Percentiles rank a stretch among this genome's conserved stretches.
Evolutionary conservation across 2,797 vertebrate species (phyloP).

Genomic region (Taeniopygia guttata): DNA sequence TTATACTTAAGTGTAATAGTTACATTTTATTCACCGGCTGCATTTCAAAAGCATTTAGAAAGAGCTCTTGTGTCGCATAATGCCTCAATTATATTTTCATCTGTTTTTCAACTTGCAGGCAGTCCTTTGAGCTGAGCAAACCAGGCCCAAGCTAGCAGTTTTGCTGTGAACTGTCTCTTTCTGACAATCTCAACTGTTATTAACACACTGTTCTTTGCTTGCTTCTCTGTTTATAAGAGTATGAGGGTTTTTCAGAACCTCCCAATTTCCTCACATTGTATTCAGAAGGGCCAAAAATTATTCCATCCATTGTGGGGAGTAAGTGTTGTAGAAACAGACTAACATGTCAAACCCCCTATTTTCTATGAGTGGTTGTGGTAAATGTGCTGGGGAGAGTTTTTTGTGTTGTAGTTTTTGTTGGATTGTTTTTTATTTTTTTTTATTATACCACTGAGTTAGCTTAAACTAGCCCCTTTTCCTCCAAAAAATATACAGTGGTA

Average conservation of each 20-base stretch:
- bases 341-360: not conserved
- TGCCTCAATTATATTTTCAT: not conserved
- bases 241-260: not conserved
- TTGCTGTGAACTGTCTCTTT: not conserved
- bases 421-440: too few species aligned
- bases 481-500: rapidly evolving
- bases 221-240: not conserved
- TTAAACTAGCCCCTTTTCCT: not conserved
- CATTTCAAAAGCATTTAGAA: not conserved
- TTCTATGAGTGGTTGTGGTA: not conserved
- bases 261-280: not conserved
- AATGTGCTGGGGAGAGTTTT: not conserved
- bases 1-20: not conserved
- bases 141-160: not conserved
- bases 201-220: not conserved
- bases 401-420: not conserved
- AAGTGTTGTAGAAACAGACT: not conserved
- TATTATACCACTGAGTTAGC: not conserved
- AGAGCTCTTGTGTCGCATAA: not conserved
- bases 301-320: not conserved
- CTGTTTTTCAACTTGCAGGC: not conserved
- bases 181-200: not conserved
- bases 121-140: not conserved
- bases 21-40: not conserved
- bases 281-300: not conserved